phyloP scores from a whole-genome alignment of 2,113 vertebrate genomes.

The Lipotes vexillifer region DNA sequence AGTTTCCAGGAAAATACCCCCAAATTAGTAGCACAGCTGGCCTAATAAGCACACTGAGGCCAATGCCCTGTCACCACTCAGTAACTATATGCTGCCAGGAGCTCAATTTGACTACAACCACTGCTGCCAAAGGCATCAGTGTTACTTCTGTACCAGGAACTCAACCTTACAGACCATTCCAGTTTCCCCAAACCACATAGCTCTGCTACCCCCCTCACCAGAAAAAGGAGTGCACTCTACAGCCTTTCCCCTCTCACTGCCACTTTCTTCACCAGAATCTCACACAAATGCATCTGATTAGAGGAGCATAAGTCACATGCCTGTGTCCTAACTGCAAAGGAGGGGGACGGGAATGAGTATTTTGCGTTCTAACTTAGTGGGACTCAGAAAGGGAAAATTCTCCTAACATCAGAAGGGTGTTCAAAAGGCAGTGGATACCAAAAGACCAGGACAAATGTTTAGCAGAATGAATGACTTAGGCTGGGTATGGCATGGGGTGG shows the following conservation, averaged over 20 bases:
- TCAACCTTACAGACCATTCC: background rate
- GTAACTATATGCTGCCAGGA: background rate
- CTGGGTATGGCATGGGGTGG: background rate
- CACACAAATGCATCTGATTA: background rate
- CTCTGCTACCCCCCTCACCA: background rate
- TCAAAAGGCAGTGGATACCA: background rate
- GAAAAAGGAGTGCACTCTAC: background rate
- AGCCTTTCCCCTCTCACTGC: background rate
- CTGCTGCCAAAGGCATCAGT: background rate
- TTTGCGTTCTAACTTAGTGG: background rate
- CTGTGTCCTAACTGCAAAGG: background rate
- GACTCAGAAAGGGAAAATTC: background rate
- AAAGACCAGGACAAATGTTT: background rate
- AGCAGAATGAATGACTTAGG: background rate
- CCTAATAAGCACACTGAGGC: background rate
- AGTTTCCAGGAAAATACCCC: background rate
- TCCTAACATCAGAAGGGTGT: background rate
- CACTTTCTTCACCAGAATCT: background rate
- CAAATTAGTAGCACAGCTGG: background rate
- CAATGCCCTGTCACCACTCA: background rate
- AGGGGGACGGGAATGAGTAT: background rate
- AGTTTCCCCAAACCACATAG: background rate
- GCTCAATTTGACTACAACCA: background rate
- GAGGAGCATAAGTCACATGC: background rate
- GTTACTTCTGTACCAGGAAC: background rate